Evolutionary conservation across 2,888 invertebrate species (phyloP).

Genomic region (Nemurella pictetii): DNA sequence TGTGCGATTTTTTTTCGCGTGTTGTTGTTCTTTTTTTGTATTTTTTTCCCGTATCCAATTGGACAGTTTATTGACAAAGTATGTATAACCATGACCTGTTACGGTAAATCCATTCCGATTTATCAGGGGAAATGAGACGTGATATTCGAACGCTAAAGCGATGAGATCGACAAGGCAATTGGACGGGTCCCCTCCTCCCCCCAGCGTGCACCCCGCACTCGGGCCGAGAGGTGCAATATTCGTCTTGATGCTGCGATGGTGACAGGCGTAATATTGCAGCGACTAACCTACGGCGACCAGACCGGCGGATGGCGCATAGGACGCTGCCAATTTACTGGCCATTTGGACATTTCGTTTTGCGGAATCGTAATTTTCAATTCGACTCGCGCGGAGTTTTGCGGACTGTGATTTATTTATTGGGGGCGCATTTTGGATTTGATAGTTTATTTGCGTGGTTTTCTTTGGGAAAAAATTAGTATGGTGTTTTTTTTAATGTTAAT

Average conservation of each 20-base stretch:
- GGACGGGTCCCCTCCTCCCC: no score
- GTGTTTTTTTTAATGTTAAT: not conserved
- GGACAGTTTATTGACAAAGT: conserved; percentile 18
- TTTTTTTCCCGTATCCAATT: conserved; percentile 1
- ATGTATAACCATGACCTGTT: conserved; percentile 12
- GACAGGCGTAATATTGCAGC: not conserved
- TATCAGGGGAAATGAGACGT: not conserved
- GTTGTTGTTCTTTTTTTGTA: not conserved
- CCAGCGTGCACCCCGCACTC: no score
- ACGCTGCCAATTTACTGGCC: not conserved
- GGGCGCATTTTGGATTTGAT: not conserved
- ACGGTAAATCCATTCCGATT: conserved; percentile 1
- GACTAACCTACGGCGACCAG: not conserved
- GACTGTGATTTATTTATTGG: not conserved
- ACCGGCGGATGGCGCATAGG: not conserved
- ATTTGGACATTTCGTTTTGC: not conserved
- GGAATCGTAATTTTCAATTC: not conserved
- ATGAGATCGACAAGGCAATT: not conserved
- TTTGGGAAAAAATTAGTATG: not conserved
- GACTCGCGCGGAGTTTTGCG: not conserved
- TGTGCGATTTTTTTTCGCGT: not conserved
- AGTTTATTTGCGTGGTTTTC: not conserved
- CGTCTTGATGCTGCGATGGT: not conserved
- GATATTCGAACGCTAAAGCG: not conserved
- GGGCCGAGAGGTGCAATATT: not conserved